A percentile compares a stretch with the other conserved stretches of the same genome.
These are phyloP conservation scores for Crotalus tigris DNA, from an alignment of 2,113 vertebrate species.

Conservation along the genomic window DNA sequence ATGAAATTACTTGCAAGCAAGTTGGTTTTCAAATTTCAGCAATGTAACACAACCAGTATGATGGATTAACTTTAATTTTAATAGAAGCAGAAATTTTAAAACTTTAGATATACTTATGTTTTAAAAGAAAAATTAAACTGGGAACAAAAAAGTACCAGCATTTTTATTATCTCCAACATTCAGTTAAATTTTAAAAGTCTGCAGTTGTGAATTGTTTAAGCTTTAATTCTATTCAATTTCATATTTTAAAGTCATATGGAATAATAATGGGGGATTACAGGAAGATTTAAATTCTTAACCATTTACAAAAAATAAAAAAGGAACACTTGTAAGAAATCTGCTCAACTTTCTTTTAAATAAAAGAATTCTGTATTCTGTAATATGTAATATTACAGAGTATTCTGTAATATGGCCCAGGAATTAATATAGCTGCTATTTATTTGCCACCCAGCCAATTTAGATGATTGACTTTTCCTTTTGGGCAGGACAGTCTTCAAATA, in stretches of 20 bases:
- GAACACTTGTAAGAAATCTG: neutral
- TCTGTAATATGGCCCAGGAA: neutral
- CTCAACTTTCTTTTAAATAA: neutral
- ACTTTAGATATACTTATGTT: slow-evolving; percentile 31
- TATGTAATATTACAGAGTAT: neutral
- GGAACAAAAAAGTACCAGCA: slow-evolving; percentile 29
- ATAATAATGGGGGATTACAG: neutral
- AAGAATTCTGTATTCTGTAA: neutral
- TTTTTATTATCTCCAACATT: neutral
- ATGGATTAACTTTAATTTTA: slow-evolving; percentile 73
- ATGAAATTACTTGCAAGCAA: slow-evolving; percentile 72
- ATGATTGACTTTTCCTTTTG: neutral
- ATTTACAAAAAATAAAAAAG: neutral
- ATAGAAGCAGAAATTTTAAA: slow-evolving; percentile 55
- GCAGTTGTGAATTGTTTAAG: neutral
- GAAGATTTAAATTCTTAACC: neutral
- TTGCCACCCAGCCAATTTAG: neutral
- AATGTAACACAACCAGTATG: slow-evolving; percentile 67
- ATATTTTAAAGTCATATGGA: neutral
- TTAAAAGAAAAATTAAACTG: slow-evolving; percentile 38
- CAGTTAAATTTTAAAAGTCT: slow-evolving; percentile 16
- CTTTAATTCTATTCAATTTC: neutral
- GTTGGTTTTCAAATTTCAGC: slow-evolving; percentile 71
- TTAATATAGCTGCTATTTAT: neutral
- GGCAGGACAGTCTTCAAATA: neutral